A percentile compares a stretch with the other conserved stretches of the same genome.
Evolutionary conservation across 2,888 invertebrate species (phyloP).

Genomic region (Blastobasis adustella): DNA sequence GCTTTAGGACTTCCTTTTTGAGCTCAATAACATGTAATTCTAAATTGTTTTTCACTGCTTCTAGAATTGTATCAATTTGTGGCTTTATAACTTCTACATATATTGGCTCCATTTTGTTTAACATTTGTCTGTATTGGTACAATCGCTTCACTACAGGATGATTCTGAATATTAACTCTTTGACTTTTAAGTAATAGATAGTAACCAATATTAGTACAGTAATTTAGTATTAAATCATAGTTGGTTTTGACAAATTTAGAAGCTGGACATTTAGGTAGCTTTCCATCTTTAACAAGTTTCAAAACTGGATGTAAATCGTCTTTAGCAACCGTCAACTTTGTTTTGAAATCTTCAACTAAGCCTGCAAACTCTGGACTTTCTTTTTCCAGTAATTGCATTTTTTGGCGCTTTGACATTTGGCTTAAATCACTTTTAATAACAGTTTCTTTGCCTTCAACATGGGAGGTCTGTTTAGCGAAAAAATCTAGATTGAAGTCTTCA

Average conservation of each 20-base stretch:
- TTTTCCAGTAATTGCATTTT: conserved; percentile 85
- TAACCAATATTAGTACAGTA: conserved; percentile 91
- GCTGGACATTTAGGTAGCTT: conserved; percentile 79
- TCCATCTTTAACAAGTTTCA: conserved; percentile 76
- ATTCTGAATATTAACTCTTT: conserved; percentile 80
- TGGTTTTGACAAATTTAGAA: conserved; percentile 81
- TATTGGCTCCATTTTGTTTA: conserved; percentile 82
- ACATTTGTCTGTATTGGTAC: conserved; percentile 84
- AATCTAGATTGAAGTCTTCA: conserved; percentile 81
- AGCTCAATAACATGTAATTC: conserved; percentile 34
- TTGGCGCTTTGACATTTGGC: conserved; percentile 83
- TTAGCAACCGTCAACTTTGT: conserved; percentile 79
- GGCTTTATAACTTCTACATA: conserved; percentile 80
- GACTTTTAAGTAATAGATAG: conserved; percentile 88
- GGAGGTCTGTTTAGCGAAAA: conserved; percentile 55
- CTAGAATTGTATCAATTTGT: conserved; percentile 78
- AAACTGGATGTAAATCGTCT: conserved; percentile 79
- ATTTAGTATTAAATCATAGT: conserved; percentile 81
- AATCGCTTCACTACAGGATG: conserved; percentile 94
- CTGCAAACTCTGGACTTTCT: conserved; percentile 91
- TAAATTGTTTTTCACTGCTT: conserved; percentile 63
- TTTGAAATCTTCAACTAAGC: conserved; percentile 86
- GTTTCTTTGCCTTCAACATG: conserved; percentile 65
- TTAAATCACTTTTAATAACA: conserved; percentile 84
- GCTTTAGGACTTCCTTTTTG: conserved; percentile 33